Conservation (phyloP, 2,113 vertebrate species). For the Gorsachius goisagi region DNA sequence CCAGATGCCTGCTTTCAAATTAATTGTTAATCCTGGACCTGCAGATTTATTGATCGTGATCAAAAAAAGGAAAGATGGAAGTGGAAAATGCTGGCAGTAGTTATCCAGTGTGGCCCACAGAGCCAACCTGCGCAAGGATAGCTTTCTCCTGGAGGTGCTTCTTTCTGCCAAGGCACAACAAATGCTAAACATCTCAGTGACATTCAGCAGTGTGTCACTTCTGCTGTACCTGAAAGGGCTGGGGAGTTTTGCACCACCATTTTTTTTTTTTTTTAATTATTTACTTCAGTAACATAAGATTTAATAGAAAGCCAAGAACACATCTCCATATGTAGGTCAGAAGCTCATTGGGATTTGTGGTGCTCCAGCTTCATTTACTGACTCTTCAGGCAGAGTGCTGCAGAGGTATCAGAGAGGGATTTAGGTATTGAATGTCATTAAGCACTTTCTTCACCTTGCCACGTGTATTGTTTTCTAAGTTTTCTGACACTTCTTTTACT, state of each 20-base stretch:
- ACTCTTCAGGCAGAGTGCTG: background rate
- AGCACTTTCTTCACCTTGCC: background rate
- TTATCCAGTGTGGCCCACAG: background rate
- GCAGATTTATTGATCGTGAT: background rate
- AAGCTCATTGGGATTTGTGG: background rate
- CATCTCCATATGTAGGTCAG: background rate
- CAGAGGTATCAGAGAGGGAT: background rate
- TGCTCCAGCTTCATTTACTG: background rate
- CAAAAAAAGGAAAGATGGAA: background rate
- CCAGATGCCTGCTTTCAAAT: background rate
- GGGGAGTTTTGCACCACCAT: background rate
- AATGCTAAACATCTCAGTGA: background rate
- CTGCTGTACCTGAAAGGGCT: background rate
- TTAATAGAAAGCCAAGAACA: background rate
- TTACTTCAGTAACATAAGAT: background rate
- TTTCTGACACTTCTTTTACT: background rate
- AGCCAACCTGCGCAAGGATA: no score
- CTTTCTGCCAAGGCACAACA: background rate
- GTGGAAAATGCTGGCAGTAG: background rate
- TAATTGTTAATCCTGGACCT: background rate
- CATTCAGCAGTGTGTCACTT: background rate
- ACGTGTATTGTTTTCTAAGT: background rate
- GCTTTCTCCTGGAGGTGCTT: background rate
- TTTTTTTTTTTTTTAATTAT: background rate
- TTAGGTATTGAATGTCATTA: background rate